These are phyloP conservation scores for Halcyon badia DNA, from an alignment of 2,797 vertebrate genomes.

Conservation along the genomic window DNA sequence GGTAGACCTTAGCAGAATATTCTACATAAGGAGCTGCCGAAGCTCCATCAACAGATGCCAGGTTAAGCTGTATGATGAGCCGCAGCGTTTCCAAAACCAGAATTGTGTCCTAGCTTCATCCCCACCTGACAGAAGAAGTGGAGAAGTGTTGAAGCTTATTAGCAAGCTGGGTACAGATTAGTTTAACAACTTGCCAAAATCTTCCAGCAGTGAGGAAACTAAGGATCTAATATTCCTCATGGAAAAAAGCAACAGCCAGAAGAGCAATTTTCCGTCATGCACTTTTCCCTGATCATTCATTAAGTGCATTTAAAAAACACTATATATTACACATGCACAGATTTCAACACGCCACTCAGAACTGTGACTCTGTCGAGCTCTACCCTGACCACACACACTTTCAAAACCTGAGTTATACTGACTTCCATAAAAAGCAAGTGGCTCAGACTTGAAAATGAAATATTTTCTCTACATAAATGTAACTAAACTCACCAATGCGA, in stretches of 20 bases:
- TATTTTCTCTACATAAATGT: not conserved
- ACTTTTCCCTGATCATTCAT: not conserved
- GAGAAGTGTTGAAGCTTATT: not conserved
- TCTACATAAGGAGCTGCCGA: not conserved
- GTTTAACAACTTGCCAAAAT: not conserved
- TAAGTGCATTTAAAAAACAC: not conserved
- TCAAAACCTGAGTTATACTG: not conserved
- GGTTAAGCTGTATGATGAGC: not conserved
- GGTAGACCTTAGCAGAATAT: not conserved
- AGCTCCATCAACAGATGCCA: not conserved
- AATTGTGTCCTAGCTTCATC: not conserved
- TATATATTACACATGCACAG: not conserved
- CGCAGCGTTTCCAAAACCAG: not conserved
- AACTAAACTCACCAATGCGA: not conserved
- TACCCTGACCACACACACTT: not conserved
- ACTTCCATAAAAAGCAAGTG: not conserved
- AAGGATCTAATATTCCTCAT: not conserved
- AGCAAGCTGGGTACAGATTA: not conserved
- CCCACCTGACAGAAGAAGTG: not conserved
- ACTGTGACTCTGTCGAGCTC: not conserved
- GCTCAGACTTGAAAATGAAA: not conserved
- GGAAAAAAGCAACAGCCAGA: not conserved
- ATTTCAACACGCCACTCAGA: not conserved
- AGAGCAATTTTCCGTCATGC: not conserved
- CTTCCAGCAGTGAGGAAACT: conserved; percentile 22